A percentile compares a stretch with the other conserved stretches of the same genome.
These are phyloP conservation scores for Philypnodon macrostomus DNA, from an alignment of 2,797 vertebrate species.

Conservation along the genomic window DNA sequence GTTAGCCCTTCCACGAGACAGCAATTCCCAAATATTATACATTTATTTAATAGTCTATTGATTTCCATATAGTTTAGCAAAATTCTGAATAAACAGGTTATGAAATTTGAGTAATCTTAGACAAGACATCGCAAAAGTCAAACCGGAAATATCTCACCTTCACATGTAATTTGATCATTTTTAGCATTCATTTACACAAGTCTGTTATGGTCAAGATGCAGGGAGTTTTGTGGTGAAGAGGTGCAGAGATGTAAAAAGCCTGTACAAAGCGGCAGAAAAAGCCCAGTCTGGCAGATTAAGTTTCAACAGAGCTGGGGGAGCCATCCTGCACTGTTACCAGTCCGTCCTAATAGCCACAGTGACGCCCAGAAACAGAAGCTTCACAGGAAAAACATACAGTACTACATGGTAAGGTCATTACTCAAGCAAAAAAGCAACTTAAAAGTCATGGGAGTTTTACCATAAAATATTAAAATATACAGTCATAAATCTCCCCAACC, in stretches of 20 bases:
- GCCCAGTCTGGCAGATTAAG: constrained; percentile 33
- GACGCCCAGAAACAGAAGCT: constrained; percentile 72
- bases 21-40: too few species aligned
- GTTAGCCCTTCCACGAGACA: too few species aligned
- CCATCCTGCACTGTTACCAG: constrained; percentile 50
- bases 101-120: too few species aligned
- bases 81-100: too few species aligned
- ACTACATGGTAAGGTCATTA: constrained; percentile 73
- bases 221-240: constrained; percentile 25
- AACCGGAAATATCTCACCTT: too few species aligned
- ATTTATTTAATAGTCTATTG: too few species aligned
- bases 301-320: constrained; percentile 55
- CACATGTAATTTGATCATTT: neutral
- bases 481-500: constrained; percentile 71
- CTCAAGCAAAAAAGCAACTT: constrained; percentile 69
- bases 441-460: constrained; percentile 72
- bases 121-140: too few species aligned
- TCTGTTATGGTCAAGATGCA: constrained; percentile 1
- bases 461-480: constrained; percentile 78
- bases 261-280: constrained; percentile 18
- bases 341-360: constrained; percentile 55
- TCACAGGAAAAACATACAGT: constrained; percentile 67
- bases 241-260: constrained; percentile 21
- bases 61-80: too few species aligned
- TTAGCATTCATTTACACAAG: too few species aligned